Evolutionary conservation across 2,113 vertebrate genomes (phyloP).

Genomic region (Oplegnathus fasciatus): DNA sequence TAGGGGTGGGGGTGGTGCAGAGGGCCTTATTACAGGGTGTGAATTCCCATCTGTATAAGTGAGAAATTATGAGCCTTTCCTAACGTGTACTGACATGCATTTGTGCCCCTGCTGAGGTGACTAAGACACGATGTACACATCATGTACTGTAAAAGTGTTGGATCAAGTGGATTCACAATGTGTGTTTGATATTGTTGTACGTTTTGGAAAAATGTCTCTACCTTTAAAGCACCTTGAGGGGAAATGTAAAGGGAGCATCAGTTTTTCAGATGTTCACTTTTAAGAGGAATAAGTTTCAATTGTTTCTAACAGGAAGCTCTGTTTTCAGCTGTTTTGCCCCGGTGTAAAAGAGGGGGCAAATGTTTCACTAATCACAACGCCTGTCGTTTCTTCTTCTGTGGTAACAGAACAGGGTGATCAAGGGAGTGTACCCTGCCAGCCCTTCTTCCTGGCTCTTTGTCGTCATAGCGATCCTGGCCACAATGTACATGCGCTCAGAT

Average conservation of each 20-base stretch:
- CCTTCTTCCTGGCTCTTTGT: constrained; percentile 94
- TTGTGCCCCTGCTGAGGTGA: not conserved
- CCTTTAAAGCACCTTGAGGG: not conserved
- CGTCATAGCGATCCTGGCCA: constrained; percentile 89
- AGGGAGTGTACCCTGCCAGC: constrained; percentile 90
- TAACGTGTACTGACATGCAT: constrained; percentile 11
- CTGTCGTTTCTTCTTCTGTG: constrained; percentile 43
- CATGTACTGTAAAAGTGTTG: not conserved
- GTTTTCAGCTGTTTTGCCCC: not conserved
- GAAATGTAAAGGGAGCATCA: not conserved
- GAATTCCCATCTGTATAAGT: not conserved
- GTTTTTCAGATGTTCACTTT: not conserved
- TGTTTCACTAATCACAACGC: not conserved
- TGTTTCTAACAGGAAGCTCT: not conserved
- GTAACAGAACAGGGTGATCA: constrained; percentile 88
- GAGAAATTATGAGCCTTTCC: not conserved
- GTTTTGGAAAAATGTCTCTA: not conserved
- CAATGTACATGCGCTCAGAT: constrained; percentile 90
- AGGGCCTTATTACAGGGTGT: not conserved
- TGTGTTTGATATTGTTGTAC: no score
- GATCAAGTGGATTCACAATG: not conserved
- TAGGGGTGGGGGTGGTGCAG: not conserved
- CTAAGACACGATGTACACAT: not conserved
- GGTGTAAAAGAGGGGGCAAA: not conserved
- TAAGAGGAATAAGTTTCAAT: not conserved